A percentile compares a stretch with the other conserved stretches of the same genome.
Conservation (phyloP, 1,140 invertebrate genomes). For the Brachionus angularis region DNA sequence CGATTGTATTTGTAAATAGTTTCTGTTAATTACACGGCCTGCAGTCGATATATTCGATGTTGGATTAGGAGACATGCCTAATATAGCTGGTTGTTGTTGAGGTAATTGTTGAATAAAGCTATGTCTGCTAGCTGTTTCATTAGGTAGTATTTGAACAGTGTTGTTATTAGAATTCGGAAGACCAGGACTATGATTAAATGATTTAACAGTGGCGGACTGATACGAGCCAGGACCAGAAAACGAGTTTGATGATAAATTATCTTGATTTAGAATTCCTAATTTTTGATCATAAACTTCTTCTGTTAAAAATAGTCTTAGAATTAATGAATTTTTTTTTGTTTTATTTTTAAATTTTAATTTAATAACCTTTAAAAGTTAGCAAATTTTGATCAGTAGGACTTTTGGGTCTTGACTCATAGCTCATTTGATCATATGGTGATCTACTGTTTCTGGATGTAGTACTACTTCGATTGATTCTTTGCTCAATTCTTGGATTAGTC, state of each 20-base stretch:
- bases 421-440: not conserved
- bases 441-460: not conserved
- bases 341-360: not conserved
- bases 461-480: not conserved
- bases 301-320: too few species aligned
- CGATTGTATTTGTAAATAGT: conserved; percentile 34
- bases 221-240: not conserved
- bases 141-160: not conserved
- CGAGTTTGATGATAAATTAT: conserved; percentile 14
- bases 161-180: not conserved
- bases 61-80: not conserved
- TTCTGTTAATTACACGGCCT: conserved; percentile 15
- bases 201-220: not conserved
- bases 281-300: conserved; percentile 6
- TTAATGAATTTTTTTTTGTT: too few species aligned
- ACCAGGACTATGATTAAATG: not conserved
- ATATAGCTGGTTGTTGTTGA: too few species aligned
- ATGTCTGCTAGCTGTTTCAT: not conserved
- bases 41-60: not conserved
- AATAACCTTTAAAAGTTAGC: too few species aligned
- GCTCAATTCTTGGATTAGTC: not conserved
- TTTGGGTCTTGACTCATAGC: not conserved
- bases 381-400: too few species aligned
- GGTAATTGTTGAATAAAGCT: too few species aligned
- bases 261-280: not conserved